Conservation (phyloP, 2,797 vertebrate species). For the Margarornis squamiger region DNA sequence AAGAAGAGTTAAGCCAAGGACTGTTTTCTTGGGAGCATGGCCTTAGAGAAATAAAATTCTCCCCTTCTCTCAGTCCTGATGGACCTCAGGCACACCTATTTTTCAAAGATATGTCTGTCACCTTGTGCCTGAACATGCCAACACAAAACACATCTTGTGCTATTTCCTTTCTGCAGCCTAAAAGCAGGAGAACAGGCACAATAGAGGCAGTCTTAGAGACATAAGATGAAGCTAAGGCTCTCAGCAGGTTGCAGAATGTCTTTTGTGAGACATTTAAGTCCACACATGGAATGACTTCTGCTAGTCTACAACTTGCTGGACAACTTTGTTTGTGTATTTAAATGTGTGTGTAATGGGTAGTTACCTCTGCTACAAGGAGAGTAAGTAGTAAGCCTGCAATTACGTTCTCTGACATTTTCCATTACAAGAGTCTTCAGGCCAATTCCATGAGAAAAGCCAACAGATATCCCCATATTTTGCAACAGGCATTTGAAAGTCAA, state of each 20-base stretch:
- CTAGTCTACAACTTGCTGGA: background rate
- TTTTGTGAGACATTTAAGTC: background rate
- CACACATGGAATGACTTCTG: background rate
- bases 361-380: background rate
- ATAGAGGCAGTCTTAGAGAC: background rate
- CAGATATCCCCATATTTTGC: background rate
- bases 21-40: background rate
- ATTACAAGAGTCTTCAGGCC: background rate
- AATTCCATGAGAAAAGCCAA: background rate
- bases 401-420: background rate
- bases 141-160: background rate
- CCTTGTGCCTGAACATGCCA: background rate
- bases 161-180: background rate
- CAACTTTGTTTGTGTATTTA: background rate
- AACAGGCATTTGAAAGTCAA: slow-evolving; percentile 39
- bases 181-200: background rate
- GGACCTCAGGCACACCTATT: background rate
- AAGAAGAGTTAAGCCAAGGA: slow-evolving; percentile 9
- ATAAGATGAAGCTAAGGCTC: background rate
- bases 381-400: background rate
- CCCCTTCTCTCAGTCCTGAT: background rate
- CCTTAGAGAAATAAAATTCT: background rate
- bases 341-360: background rate
- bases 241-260: background rate
- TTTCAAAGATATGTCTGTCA: background rate